Evolutionary conservation across 2,113 vertebrate genomes (phyloP).

Genomic region (Motacilla tschutschensis): DNA sequence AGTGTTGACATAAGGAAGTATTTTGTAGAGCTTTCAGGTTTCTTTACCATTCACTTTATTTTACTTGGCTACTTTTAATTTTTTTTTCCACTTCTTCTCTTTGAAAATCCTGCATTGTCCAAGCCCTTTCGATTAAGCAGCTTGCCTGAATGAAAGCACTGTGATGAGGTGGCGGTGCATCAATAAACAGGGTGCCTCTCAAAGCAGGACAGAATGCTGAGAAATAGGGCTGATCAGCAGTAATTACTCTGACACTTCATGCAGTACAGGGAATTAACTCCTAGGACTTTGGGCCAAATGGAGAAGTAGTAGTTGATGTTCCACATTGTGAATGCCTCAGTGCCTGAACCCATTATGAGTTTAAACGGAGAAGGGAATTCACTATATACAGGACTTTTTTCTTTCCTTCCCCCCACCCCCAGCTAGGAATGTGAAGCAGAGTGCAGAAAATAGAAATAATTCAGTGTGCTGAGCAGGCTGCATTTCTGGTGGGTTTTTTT

Average conservation of each 20-base stretch:
- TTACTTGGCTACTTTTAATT: conserved; percentile 70
- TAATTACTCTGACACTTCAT: conserved; percentile 77
- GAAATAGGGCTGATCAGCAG: conserved; percentile 70
- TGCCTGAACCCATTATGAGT: conserved; percentile 72
- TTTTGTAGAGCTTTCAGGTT: conserved; percentile 64
- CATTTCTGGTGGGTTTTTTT: background rate
- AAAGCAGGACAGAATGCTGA: conserved; percentile 50
- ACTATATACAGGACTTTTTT: background rate
- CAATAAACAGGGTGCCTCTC: conserved; percentile 58
- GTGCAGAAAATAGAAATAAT: conserved; percentile 56
- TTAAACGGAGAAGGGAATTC: conserved; percentile 64
- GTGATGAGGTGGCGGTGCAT: conserved; percentile 49
- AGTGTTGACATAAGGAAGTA: conserved; percentile 70
- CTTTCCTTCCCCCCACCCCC: background rate
- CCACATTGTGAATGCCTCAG: conserved; percentile 70
- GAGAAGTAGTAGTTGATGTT: conserved; percentile 69
- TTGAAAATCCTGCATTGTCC: conserved; percentile 73
- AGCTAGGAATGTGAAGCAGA: conserved; percentile 30
- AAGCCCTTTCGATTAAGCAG: conserved; percentile 67
- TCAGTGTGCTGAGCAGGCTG: background rate
- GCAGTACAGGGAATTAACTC: conserved; percentile 76
- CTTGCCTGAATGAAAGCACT: conserved; percentile 57
- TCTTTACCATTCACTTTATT: conserved; percentile 61
- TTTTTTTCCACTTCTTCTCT: conserved; percentile 55
- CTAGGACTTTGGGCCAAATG: conserved; percentile 71